These are phyloP conservation scores for Cyanoramphus novaezelandiae DNA, from an alignment of 2,113 vertebrate genomes.

Conservation along the genomic window DNA sequence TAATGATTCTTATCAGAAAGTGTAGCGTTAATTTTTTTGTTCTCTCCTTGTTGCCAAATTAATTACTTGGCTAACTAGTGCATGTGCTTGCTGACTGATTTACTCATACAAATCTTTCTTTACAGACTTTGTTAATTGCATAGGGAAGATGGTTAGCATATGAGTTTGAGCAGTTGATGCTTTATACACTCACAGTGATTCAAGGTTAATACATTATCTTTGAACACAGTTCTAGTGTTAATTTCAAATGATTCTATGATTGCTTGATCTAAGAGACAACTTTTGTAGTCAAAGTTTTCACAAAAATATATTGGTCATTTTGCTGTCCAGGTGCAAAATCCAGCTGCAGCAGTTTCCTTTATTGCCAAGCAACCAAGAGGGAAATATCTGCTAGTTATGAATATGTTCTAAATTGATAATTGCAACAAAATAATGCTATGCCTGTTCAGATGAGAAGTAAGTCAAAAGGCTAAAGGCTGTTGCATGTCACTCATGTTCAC, in stretches of 20 bases:
- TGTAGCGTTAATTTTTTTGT: fast-evolving
- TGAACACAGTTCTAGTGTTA: background rate
- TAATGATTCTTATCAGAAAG: background rate
- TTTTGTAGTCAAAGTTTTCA: constrained; percentile 19
- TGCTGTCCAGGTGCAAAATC: constrained; percentile 50
- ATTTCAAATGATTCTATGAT: background rate
- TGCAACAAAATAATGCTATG: constrained; percentile 45
- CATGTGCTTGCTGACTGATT: background rate
- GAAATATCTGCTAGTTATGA: constrained; percentile 59
- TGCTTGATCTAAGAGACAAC: background rate
- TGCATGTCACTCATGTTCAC: background rate
- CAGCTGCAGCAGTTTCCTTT: constrained; percentile 47
- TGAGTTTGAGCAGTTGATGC: background rate
- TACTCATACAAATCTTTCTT: background rate
- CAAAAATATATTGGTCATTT: background rate
- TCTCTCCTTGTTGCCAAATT: background rate
- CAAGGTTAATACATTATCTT: background rate
- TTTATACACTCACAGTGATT: background rate
- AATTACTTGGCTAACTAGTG: background rate
- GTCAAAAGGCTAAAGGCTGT: background rate
- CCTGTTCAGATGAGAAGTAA: constrained; percentile 12
- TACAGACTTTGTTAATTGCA: background rate
- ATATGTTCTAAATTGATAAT: constrained; percentile 60
- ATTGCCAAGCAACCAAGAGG: constrained; percentile 56
- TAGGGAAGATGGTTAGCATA: background rate